Evolutionary conservation across 2,113 vertebrate genomes (phyloP).

Genomic region (Tenrec ecaudatus): DNA sequence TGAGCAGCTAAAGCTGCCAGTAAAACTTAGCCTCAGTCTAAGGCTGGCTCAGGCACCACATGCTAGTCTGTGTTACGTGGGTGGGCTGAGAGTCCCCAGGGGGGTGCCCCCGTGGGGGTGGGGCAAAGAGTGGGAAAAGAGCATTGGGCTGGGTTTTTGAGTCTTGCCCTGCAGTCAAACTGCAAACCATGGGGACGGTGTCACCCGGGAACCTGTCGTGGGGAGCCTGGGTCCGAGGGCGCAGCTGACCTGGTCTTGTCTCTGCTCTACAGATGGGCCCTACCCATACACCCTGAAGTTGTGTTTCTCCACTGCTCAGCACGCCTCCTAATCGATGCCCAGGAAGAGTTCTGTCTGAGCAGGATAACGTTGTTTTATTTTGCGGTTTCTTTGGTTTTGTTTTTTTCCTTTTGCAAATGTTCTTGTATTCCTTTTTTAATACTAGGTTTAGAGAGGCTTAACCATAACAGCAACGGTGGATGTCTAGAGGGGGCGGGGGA

Average conservation of each 20-base stretch:
- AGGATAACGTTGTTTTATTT: slow-evolving; percentile 72
- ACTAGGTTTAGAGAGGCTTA: slow-evolving; percentile 81
- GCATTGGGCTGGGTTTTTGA: not conserved
- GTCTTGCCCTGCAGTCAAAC: not conserved
- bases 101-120: not conserved
- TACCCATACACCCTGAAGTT: slow-evolving; percentile 96
- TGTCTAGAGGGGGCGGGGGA: slow-evolving; percentile 75
- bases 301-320: slow-evolving; percentile 96
- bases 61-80: not conserved
- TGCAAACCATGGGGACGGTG: not conserved
- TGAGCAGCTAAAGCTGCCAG: not conserved
- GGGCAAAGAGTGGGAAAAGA: too few species aligned
- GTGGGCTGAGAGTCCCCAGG: not conserved
- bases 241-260: not conserved
- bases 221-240: too few species aligned
- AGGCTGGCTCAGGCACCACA: too few species aligned
- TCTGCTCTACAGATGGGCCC: slow-evolving; percentile 89
- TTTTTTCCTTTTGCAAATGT: slow-evolving; percentile 29
- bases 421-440: slow-evolving; percentile 62
- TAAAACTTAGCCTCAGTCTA: not conserved
- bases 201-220: accelerated
- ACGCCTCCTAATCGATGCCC: slow-evolving; percentile 89
- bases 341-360: slow-evolving; percentile 61
- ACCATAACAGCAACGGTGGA: slow-evolving; percentile 77
- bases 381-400: not conserved